These are phyloP conservation scores for Otocyon megalotis DNA, from an alignment of 2,113 vertebrate species.

Conservation along the genomic window DNA sequence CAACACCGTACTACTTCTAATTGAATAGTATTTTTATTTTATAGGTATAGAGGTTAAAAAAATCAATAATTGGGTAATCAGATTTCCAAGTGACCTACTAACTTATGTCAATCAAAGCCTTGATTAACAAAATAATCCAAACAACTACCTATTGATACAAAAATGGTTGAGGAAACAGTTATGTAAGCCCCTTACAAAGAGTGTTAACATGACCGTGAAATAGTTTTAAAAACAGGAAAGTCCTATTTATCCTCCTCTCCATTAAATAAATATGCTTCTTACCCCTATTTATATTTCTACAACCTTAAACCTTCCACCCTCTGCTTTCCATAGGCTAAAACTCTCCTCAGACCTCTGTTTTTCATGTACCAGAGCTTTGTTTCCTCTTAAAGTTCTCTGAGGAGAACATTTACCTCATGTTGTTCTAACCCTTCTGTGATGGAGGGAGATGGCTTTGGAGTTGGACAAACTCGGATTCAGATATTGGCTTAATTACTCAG, in stretches of 20 bases:
- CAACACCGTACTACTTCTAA: background rate
- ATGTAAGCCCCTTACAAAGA: background rate
- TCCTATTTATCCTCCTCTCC: background rate
- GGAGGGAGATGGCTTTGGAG: background rate
- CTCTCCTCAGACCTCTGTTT: background rate
- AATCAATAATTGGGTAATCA: background rate
- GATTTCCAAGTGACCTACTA: background rate
- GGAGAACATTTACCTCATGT: background rate
- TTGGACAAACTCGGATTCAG: background rate
- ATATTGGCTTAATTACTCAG: background rate
- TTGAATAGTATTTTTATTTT: conserved; percentile 25
- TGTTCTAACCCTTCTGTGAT: background rate
- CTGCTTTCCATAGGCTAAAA: background rate
- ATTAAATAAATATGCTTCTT: background rate
- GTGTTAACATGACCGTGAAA: background rate
- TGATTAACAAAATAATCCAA: background rate
- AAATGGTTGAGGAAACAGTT: background rate
- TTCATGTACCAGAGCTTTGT: background rate
- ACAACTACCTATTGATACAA: background rate
- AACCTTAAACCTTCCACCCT: background rate
- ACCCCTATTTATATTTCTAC: background rate
- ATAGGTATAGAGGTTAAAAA: background rate
- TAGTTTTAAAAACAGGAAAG: background rate
- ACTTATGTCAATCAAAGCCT: background rate
- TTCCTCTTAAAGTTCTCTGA: background rate